These are phyloP conservation scores for Troglohyphantes excavatus DNA, from an alignment of 2,888 invertebrate species.

Conservation along the genomic window DNA sequence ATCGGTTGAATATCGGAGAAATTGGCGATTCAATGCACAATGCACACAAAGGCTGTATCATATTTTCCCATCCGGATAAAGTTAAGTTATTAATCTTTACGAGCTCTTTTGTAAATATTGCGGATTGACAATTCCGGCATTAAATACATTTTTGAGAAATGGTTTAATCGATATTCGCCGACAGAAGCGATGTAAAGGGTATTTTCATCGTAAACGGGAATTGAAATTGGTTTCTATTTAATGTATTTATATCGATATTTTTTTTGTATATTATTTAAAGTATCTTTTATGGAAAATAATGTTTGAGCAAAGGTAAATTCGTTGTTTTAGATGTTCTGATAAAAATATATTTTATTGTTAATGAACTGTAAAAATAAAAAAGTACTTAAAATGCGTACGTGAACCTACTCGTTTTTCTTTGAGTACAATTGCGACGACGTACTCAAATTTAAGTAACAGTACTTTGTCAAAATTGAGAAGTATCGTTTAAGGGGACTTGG, in stretches of 20 bases:
- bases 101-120: constrained; percentile 23
- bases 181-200: neutral
- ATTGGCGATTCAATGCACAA: neutral
- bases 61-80: neutral
- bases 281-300: too few species aligned
- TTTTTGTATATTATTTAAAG: too few species aligned
- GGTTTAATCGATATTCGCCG: neutral
- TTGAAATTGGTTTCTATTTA: neutral
- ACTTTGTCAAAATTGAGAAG: too few species aligned
- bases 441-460: too few species aligned
- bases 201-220: neutral
- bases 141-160: neutral
- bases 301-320: too few species aligned
- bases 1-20: constrained; percentile 35
- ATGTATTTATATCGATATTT: neutral
- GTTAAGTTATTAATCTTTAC: constrained; percentile 7
- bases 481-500: too few species aligned
- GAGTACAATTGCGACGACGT: too few species aligned
- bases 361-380: too few species aligned
- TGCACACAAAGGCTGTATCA: constrained; percentile 4
- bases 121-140: constrained; percentile 36
- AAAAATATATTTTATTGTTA: too few species aligned
- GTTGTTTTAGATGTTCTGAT: too few species aligned
- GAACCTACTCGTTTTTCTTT: too few species aligned
- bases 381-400: too few species aligned